Evolutionary conservation across 2,797 vertebrate genomes (phyloP).

Genomic region (Melanotaenia boesemani): DNA sequence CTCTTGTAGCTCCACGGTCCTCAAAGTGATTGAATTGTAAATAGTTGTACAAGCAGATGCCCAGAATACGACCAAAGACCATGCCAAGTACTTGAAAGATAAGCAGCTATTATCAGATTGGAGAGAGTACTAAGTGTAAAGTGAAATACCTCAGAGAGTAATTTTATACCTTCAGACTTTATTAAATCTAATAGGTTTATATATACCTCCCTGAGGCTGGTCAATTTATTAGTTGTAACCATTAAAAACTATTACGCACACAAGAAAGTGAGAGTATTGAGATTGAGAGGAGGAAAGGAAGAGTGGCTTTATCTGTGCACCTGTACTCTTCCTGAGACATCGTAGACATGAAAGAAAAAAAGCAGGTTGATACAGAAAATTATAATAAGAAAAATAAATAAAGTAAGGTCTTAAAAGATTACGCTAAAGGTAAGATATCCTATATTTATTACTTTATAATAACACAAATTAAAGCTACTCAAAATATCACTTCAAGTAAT

Average conservation of each 20-base stretch:
- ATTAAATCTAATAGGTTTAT: conserved; percentile 81
- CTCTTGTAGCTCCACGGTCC: conserved; percentile 52
- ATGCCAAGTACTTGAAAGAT: conserved; percentile 72
- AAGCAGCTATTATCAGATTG: conserved; percentile 78
- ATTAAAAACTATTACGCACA: conserved; percentile 68
- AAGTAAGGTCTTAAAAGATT: background rate
- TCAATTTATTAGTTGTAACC: conserved; percentile 77
- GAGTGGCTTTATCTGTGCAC: background rate
- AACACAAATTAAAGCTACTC: background rate
- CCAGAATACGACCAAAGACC: conserved; percentile 82
- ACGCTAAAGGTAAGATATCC: background rate
- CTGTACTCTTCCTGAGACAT: background rate
- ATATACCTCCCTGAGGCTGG: conserved; percentile 76
- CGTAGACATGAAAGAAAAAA: conserved; percentile 5
- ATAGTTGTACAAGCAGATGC: conserved; percentile 82
- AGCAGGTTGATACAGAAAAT: conserved; percentile 5
- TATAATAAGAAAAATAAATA: background rate
- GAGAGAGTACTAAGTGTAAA: conserved; percentile 79
- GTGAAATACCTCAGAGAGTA: conserved; percentile 77
- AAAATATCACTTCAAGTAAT: background rate
- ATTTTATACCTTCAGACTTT: conserved; percentile 77
- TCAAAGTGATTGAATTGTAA: conserved; percentile 83
- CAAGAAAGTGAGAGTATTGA: conserved; percentile 70
- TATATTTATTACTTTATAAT: background rate
- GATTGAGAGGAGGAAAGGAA: conserved; percentile 30